These are phyloP conservation scores for Drymonia ruficornis DNA, from an alignment of 2,888 invertebrate species.

Conservation along the genomic window DNA sequence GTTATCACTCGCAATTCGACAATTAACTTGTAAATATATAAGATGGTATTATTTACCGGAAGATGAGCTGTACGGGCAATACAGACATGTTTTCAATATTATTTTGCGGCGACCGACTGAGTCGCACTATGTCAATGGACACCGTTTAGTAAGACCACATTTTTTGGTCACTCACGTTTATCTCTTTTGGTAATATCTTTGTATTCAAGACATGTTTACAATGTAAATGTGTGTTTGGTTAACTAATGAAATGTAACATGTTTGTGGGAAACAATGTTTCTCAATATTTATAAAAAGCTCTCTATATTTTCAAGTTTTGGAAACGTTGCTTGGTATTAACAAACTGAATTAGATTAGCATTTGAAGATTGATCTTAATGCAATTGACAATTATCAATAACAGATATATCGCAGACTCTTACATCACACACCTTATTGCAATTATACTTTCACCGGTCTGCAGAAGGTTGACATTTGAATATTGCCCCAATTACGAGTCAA, in stretches of 20 bases:
- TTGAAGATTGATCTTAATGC: neutral
- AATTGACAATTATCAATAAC: neutral
- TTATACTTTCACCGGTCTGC: constrained; percentile 1
- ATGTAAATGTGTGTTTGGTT: neutral
- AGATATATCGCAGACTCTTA: neutral
- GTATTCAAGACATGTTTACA: neutral
- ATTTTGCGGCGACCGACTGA: no score
- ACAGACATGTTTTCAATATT: no score
- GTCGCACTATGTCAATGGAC: no score
- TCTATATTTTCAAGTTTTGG: neutral
- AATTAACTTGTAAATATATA: no score
- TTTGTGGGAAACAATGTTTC: neutral
- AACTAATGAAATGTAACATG: neutral
- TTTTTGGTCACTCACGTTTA: no score
- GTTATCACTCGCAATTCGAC: no score
- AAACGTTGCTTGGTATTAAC: no score
- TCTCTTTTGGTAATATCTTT: no score
- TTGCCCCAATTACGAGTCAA: neutral
- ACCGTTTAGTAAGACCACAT: no score
- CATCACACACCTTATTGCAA: neutral
- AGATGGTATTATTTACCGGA: no score
- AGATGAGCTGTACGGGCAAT: no score
- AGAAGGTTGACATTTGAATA: constrained; percentile 2
- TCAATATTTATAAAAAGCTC: neutral
- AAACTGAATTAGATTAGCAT: no score